Evolutionary conservation across 2,888 invertebrate genomes (phyloP), one percentile per base, ranked within the genome.

Genomic region (Leptinotarsa peninsularis): DNA sequence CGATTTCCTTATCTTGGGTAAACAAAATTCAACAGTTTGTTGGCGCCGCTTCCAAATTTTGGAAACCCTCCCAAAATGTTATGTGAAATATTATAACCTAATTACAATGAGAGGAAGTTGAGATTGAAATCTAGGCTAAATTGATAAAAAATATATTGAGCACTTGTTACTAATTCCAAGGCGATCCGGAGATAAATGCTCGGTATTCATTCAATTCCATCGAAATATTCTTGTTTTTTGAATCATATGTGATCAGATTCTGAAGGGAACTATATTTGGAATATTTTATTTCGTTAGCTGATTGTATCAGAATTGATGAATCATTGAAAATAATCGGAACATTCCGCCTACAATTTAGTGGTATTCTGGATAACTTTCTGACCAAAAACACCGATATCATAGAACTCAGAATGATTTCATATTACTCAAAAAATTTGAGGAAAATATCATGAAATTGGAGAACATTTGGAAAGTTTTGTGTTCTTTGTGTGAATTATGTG

Each of bases 1-100:
- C 67, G 68, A 73, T 68, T 67, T 21, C 52, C 67, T 73, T 73
- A 73, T 73, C 73, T 73, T 60, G 58, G 14, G 66, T 73, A 49
- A 73, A 73, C 73, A 73, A 73, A 52, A 60, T 49, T 58, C 21
- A 73, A 33, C 58, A 50, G 33, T 73, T 67, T 43, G 60, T 73
- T 72, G 73, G 73, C 73, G 73, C 73, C 72, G 49, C 67, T 60
- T 18, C 73, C 54, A 73, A 68, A 50, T 67, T 50, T 33, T 60
- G 60, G 21, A 49, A 21, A 43, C 15, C 66, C 43, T 27, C 60
- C 58, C 49, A 54, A 71, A 66, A 72, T 33, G 54, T 43, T n/a
- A 63, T 33, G 63, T 63, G 17, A 63, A 17, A 63, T 63, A 33
- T 63, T 5, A 7, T 27, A 63, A 63, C 33, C 43, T 43, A 15